Evolutionary conservation across 1,140 invertebrate genomes (phyloP).

Genomic region (Lethocerus indicus): DNA sequence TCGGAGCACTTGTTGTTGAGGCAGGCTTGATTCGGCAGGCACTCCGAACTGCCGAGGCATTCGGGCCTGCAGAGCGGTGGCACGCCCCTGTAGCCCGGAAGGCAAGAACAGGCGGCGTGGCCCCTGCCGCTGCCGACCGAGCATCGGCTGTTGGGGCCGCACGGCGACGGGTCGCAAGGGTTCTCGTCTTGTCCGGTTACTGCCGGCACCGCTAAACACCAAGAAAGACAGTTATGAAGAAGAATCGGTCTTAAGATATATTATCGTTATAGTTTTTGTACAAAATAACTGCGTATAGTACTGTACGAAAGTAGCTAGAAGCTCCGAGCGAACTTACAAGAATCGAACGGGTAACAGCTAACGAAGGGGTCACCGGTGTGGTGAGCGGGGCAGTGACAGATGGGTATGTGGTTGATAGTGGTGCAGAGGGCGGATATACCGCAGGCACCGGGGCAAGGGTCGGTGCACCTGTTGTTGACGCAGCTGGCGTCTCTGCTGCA

Average conservation of each 20-base stretch:
- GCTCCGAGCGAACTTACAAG: slow-evolving; percentile 18
- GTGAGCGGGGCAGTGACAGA: slow-evolving; percentile 55
- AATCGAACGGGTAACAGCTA: slow-evolving; percentile 39
- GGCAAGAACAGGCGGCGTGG: slow-evolving; percentile 58
- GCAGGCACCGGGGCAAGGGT: slow-evolving; percentile 61
- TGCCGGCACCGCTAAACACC: slow-evolving; percentile 13
- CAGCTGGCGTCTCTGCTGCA: slow-evolving; percentile 49
- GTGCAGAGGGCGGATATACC: slow-evolving; percentile 56
- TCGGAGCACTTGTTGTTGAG: slow-evolving; percentile 60
- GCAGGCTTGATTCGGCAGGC: slow-evolving; percentile 54
- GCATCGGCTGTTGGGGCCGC: slow-evolving; percentile 62
- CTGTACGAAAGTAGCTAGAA: neutral
- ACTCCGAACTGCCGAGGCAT: slow-evolving; percentile 64
- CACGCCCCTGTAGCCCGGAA: slow-evolving; percentile 57
- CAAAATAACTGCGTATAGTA: neutral
- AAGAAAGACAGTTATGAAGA: too few relatives aligned
- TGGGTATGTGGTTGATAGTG: slow-evolving; percentile 55
- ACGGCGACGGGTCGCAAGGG: slow-evolving; percentile 46
- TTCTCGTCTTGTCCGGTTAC: slow-evolving; percentile 18
- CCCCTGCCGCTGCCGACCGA: slow-evolving; percentile 46
- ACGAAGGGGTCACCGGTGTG: slow-evolving; percentile 63
- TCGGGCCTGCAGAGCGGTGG: slow-evolving; percentile 65
- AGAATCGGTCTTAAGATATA: too few relatives aligned
- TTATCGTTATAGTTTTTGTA: too few relatives aligned
- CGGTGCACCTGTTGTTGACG: slow-evolving; percentile 60